Base-by-base conservation (phyloP, 2,113 vertebrate species). In the Calyptomena viridis region DNA sequence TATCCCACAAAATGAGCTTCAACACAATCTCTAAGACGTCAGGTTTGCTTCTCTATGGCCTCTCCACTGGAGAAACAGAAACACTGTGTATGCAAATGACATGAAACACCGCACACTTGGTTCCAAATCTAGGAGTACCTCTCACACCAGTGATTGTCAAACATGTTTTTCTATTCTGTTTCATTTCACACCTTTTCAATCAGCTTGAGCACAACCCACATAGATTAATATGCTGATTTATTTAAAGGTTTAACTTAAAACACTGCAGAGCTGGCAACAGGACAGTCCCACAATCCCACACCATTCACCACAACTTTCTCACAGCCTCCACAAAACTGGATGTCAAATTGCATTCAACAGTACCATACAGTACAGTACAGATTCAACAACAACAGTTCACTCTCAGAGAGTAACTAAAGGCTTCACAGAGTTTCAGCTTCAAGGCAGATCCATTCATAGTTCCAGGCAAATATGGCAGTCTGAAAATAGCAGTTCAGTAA, bases 191-290 rank as follows among this genome's bases (percentile, higher is more conserved):
- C 89, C 60, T 95, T 92, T 94, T 87, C 73, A 73, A 72, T 93
- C 83, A 91, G 81, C 39, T 82, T 8, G 3, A 79, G 49, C 42
- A 87, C 84, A 91, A 84, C 72, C 81, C 72, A 89, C 88, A 84
- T 42, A 91, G 88, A 96, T 82, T 72, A 84, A 87, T 71, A 73
- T n/a, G 39, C 49, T 89, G 80, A 91, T 92, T 91, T 96, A 90
- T 90, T 93, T 96, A 90, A 92, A n/a, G 6, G 1, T 82, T 92
- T 94, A 92, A 91, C 68, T 90, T 89, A 87, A 87, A 94, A 89
- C 49, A 84, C 88, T 68, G 84, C 83, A 90, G 63, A 89, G 69
- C 56, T 96, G 94, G 92, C 64, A 93, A 66, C 21, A 87, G 83
- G 92, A 87, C 20, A 89, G 73, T 87, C 80, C 71, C 72, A 78